These are phyloP conservation scores for Myrmecobius fasciatus DNA, from an alignment of 2,113 vertebrate species.

Conservation along the genomic window DNA sequence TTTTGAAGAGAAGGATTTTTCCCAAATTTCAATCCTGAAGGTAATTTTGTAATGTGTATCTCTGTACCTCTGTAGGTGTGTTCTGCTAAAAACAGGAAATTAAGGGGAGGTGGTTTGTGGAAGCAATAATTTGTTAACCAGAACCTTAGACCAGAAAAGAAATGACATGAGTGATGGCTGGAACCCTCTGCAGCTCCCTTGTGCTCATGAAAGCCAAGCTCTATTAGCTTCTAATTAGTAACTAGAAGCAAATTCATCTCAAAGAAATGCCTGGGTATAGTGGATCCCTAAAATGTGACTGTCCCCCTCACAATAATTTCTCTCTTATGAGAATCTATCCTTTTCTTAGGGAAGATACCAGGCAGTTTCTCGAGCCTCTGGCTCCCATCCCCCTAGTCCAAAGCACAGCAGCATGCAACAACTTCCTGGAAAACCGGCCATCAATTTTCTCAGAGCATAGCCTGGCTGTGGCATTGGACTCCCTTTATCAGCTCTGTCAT, in stretches of 20 bases:
- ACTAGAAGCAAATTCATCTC: neutral
- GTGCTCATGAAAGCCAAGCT: neutral
- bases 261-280: neutral
- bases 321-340: conserved; percentile 35
- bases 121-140: conserved; percentile 10
- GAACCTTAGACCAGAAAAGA: conserved; percentile 30
- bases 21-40: conserved; percentile 98
- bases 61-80: neutral
- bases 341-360: neutral
- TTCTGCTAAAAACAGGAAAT: conserved; percentile 26
- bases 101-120: conserved; percentile 15
- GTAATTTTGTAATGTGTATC: conserved; percentile 78
- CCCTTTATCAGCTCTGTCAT: too few species aligned
- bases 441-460: neutral
- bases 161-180: neutral
- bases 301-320: too few species aligned
- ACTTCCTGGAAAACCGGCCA: conserved; percentile 3
- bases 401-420: neutral
- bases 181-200: neutral
- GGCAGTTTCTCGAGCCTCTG: neutral
- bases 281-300: neutral
- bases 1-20: conserved; percentile 99
- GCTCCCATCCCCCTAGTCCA: neutral
- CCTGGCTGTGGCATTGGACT: neutral
- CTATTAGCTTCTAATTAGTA: conserved; percentile 37